A percentile compares a stretch with the other conserved stretches of the same genome.
Conservation (phyloP, 2,113 vertebrate species). For the Dolichallabes microphthalmus region DNA sequence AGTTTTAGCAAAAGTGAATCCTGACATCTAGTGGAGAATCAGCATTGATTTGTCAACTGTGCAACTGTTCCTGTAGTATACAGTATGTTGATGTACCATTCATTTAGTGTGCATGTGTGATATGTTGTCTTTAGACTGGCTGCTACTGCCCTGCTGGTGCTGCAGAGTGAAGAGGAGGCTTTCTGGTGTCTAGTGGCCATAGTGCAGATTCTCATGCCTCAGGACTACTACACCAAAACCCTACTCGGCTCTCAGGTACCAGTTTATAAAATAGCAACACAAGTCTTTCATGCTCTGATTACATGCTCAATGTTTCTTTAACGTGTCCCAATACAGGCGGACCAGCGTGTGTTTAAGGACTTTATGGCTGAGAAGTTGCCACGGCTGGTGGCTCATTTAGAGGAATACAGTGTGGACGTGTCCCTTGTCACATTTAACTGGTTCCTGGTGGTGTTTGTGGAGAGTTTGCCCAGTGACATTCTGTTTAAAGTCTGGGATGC, state of each 20-base stretch:
- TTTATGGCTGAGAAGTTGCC: conserved; percentile 88
- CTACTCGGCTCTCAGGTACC: conserved; percentile 88
- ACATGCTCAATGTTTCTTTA: not conserved
- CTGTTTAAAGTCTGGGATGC: conserved; percentile 91
- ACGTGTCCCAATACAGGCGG: conserved; percentile 70
- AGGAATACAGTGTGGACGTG: conserved; percentile 79
- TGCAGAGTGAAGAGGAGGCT: conserved; percentile 86
- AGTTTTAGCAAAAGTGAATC: conserved; percentile 12
- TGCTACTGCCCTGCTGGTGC: conserved; percentile 84
- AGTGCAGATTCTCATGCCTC: conserved; percentile 87
- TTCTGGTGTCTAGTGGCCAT: conserved; percentile 94
- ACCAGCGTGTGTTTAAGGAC: conserved; percentile 92
- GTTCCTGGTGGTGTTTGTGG: conserved; percentile 92
- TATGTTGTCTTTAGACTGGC: conserved; percentile 76
- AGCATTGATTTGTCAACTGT: not conserved
- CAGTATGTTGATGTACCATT: not conserved
- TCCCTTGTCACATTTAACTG: conserved; percentile 91
- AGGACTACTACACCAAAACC: conserved; percentile 88
- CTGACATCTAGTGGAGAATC: conserved; percentile 45
- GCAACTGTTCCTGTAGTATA: not conserved
- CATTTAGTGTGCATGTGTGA: not conserved
- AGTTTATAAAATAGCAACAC: not conserved
- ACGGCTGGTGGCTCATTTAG: conserved; percentile 81
- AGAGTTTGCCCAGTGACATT: conserved; percentile 86
- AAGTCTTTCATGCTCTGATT: not conserved